These are phyloP conservation scores for Micrasema longulum DNA, from an alignment of 1,140 invertebrate genomes.

Conservation along the genomic window DNA sequence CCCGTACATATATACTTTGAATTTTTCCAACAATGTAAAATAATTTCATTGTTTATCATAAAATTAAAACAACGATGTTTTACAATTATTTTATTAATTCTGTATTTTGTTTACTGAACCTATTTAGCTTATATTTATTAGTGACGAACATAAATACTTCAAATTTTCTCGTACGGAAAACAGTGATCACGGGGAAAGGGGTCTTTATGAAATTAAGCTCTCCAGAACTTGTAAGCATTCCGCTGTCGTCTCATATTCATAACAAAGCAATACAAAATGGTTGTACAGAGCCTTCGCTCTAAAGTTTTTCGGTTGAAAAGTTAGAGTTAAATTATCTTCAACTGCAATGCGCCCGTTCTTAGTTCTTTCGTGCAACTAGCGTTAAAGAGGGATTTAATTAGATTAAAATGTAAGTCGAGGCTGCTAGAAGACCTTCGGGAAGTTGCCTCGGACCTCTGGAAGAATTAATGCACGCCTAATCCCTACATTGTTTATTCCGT, in stretches of 20 bases:
- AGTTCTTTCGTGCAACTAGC: constrained; percentile 38
- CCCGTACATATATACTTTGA: too few species aligned
- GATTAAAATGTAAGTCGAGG: constrained; percentile 35
- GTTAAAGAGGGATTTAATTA: constrained; percentile 36
- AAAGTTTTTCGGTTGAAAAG: constrained; percentile 27
- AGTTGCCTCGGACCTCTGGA: constrained; percentile 26
- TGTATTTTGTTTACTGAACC: too few species aligned
- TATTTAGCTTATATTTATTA: too few species aligned
- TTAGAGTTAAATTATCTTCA: constrained; percentile 34
- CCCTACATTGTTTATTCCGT: constrained; percentile 27
- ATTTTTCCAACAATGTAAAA: too few species aligned
- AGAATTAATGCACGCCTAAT: constrained; percentile 28
- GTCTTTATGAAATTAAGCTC: too few species aligned
- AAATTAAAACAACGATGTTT: too few species aligned
- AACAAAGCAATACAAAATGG: background rate
- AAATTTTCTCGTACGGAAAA: too few species aligned
- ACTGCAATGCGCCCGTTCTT: constrained; percentile 36
- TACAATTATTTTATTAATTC: too few species aligned
- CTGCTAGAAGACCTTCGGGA: background rate
- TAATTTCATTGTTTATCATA: too few species aligned
- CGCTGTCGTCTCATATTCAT: background rate
- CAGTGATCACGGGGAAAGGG: too few species aligned
- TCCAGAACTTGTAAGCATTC: too few species aligned
- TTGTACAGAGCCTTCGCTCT: background rate
- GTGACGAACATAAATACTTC: too few species aligned